A percentile compares a stretch with the other conserved stretches of the same genome.
Evolutionary conservation across 1,140 invertebrate genomes (phyloP).

Genomic region (Macrotrachela quadricornifera): DNA sequence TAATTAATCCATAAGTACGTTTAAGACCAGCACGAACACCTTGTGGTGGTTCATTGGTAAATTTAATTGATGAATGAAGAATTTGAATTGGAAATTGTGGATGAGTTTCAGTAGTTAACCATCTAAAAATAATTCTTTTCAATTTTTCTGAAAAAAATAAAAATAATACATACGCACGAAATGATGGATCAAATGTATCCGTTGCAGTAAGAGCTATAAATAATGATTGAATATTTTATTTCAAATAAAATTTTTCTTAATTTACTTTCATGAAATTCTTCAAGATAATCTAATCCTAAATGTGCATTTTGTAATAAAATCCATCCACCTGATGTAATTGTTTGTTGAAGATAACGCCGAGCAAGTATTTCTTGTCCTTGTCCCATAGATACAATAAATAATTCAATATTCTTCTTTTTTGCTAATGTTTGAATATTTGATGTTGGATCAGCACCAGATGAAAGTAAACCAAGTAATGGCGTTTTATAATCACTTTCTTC

Average conservation of each 20-base stretch:
- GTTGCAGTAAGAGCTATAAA: slow-evolving; percentile 38
- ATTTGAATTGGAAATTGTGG: background rate
- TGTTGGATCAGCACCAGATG: slow-evolving; percentile 28
- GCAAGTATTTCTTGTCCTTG: slow-evolving; percentile 22
- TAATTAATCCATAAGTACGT: slow-evolving; percentile 61
- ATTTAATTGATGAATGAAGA: slow-evolving; percentile 74
- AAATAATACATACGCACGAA: slow-evolving; percentile 40
- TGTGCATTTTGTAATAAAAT: slow-evolving; percentile 9
- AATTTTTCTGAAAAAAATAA: slow-evolving; percentile 33
- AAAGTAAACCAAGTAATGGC: slow-evolving; percentile 27
- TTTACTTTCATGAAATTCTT: slow-evolving; percentile 30
- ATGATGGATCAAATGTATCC: slow-evolving; percentile 45
- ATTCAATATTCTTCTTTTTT: slow-evolving; percentile 14
- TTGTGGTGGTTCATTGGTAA: slow-evolving; percentile 87
- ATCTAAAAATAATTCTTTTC: slow-evolving; percentile 53
- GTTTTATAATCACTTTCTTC: slow-evolving; percentile 22
- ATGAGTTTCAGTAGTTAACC: slow-evolving; percentile 3
- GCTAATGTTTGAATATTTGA: slow-evolving; percentile 26
- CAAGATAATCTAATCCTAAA: slow-evolving; percentile 1
- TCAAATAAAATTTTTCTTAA: slow-evolving; percentile 31
- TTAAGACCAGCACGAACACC: slow-evolving; percentile 53
- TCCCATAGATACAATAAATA: slow-evolving; percentile 27
- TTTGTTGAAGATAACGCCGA: background rate
- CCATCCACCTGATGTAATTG: slow-evolving; percentile 12
- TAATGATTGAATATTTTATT: no score